Conservation (phyloP, 1,140 invertebrate species). For the Himalopsyche phryganea region DNA sequence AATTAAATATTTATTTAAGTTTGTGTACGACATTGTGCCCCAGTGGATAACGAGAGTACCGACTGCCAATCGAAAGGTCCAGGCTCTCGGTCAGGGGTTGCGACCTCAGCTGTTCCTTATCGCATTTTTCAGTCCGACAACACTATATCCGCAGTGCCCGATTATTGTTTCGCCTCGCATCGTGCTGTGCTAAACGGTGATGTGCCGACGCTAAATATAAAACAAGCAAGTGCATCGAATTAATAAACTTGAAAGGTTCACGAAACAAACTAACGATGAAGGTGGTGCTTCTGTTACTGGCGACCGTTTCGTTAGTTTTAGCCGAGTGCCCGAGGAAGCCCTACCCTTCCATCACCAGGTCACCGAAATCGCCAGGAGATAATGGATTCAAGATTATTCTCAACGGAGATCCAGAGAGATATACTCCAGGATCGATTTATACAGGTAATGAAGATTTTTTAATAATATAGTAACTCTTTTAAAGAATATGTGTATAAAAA, state of each 20-base stretch:
- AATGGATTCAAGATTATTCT: conserved; percentile 76
- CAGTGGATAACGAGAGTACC: too few relatives aligned
- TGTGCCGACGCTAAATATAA: neutral
- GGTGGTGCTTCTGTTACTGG: conserved; percentile 10
- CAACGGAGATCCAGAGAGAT: conserved; percentile 71
- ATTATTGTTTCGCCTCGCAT: too few relatives aligned
- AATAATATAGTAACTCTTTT: too few relatives aligned
- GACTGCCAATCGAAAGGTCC: conserved; percentile 2
- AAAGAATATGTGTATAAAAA: too few relatives aligned
- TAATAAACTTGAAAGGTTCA: too few relatives aligned
- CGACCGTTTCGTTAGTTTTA: conserved; percentile 28
- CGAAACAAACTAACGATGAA: neutral
- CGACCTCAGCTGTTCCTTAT: conserved; percentile 5
- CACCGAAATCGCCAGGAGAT: conserved; percentile 63
- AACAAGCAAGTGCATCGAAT: neutral
- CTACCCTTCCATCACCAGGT: conserved; percentile 39
- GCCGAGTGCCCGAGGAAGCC: conserved; percentile 39
- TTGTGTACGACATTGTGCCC: too few relatives aligned
- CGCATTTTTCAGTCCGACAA: neutral
- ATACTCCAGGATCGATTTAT: conserved; percentile 74
- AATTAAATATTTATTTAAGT: too few relatives aligned
- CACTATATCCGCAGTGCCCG: neutral
- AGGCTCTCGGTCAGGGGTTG: conserved; percentile 4
- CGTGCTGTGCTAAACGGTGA: neutral
- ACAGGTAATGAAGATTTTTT: too few relatives aligned